phyloP scores from a whole-genome alignment of 1,140 invertebrate genomes.

The Acromyrmex heyeri region DNA sequence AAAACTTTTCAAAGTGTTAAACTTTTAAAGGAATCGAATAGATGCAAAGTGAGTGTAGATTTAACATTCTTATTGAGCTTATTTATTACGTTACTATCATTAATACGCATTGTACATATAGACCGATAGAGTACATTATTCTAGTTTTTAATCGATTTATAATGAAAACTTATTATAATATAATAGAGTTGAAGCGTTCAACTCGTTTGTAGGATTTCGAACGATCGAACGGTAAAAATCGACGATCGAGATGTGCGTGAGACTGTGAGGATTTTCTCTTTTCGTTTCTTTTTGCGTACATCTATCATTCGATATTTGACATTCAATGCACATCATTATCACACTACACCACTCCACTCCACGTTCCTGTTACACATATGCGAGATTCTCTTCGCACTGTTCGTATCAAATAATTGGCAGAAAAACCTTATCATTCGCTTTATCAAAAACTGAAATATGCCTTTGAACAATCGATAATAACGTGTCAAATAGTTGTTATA shows the following conservation, averaged over 20 bases:
- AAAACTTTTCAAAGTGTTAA: conserved; percentile 43
- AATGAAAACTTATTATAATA: conserved; percentile 16
- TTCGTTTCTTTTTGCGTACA: not conserved
- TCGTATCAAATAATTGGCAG: not conserved
- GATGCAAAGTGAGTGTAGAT: conserved; percentile 75
- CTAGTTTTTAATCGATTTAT: conserved; percentile 38
- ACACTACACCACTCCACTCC: not conserved
- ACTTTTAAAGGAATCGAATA: conserved; percentile 52
- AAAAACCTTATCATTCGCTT: not conserved
- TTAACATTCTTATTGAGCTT: conserved; percentile 81
- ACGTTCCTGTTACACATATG: conserved; percentile 40
- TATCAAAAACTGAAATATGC: not conserved
- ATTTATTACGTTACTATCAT: conserved; percentile 84
- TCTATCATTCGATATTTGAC: conserved; percentile 25
- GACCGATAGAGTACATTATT: conserved; percentile 74
- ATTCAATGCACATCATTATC: conserved; percentile 19
- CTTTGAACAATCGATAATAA: not conserved
- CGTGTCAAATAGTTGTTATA: conserved; percentile 8
- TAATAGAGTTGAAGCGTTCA: conserved; percentile 4
- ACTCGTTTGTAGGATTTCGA: conserved; percentile 22
- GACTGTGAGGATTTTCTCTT: conserved; percentile 11
- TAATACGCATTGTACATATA: conserved; percentile 82
- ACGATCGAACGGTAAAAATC: conserved; percentile 32
- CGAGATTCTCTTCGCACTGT: conserved; percentile 48
- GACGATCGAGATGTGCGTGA: conserved; percentile 25